These are phyloP conservation scores for Amiota communis DNA, from an alignment of 2,888 invertebrate species.

Conservation along the genomic window DNA sequence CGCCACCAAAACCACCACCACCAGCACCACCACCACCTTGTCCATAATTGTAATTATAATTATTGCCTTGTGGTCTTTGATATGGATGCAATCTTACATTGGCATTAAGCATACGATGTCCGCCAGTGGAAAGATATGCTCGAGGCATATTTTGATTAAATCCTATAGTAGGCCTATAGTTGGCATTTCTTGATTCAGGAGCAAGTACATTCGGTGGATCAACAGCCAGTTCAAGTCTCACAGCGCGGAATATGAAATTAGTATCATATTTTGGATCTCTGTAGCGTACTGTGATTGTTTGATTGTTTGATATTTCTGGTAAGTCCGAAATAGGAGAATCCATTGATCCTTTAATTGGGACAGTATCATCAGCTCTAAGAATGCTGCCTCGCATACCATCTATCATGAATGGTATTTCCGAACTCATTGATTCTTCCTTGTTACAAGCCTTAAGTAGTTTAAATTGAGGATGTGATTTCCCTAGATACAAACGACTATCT, in stretches of 20 bases:
- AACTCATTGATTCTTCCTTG: slow-evolving; percentile 65
- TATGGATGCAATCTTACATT: slow-evolving; percentile 53
- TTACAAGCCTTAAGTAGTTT: slow-evolving; percentile 82
- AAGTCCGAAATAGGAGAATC: slow-evolving; percentile 82
- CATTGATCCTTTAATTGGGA: slow-evolving; percentile 73
- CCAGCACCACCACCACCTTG: slow-evolving; percentile 33
- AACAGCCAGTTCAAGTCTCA: slow-evolving; percentile 78
- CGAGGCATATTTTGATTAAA: slow-evolving; percentile 80
- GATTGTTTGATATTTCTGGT: slow-evolving; percentile 77
- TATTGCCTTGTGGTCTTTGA: slow-evolving; percentile 73
- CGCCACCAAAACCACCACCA: slow-evolving; percentile 14
- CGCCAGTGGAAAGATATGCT: slow-evolving; percentile 80
- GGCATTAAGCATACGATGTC: slow-evolving; percentile 81
- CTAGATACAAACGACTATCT: slow-evolving; percentile 91
- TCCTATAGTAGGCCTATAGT: slow-evolving; percentile 68
- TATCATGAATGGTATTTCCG: slow-evolving; percentile 78
- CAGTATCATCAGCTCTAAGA: slow-evolving; percentile 78
- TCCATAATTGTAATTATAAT: slow-evolving; percentile 36
- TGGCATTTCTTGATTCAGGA: slow-evolving; percentile 80
- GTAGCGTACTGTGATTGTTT: slow-evolving; percentile 80
- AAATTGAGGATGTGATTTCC: slow-evolving; percentile 81
- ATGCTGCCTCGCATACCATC: slow-evolving; percentile 90
- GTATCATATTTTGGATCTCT: slow-evolving; percentile 85
- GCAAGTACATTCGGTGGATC: slow-evolving; percentile 86
- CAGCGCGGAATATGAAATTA: slow-evolving; percentile 86